Evolutionary conservation across 2,888 invertebrate genomes (phyloP).

Genomic region (Rotaria macrura): DNA sequence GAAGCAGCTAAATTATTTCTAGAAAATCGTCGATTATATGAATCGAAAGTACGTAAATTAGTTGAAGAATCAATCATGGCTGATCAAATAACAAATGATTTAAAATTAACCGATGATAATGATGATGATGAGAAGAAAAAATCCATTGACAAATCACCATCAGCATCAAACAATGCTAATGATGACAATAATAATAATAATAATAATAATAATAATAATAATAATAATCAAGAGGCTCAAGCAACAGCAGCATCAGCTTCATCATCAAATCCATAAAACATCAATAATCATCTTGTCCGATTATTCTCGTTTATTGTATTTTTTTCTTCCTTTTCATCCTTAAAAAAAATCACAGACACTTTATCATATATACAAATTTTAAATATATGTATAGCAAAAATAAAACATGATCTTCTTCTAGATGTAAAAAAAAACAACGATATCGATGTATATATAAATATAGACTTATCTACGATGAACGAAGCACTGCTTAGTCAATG

Average conservation of each 20-base stretch:
- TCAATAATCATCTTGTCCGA: too few relatives aligned
- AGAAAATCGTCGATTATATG: slow-evolving; percentile 95
- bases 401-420: background rate
- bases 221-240: too few relatives aligned
- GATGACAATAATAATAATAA: too few relatives aligned
- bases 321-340: too few relatives aligned
- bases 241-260: too few relatives aligned
- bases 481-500: background rate
- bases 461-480: background rate
- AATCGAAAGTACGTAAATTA: slow-evolving; percentile 96
- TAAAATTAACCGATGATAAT: background rate
- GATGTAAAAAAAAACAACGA: too few relatives aligned
- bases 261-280: too few relatives aligned
- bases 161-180: background rate
- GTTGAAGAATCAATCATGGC: slow-evolving; percentile 60
- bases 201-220: too few relatives aligned
- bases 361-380: background rate
- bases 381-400: slow-evolving; percentile 13
- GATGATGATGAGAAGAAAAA: background rate
- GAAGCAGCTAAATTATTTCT: slow-evolving; percentile 98
- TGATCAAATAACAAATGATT: background rate
- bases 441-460: too few relatives aligned
- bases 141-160: background rate
- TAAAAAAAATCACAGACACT: too few relatives aligned
- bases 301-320: too few relatives aligned